Percentiles rank a stretch among this genome's conserved stretches.
phyloP scores from a whole-genome alignment of 2,888 invertebrate species.

The Ptilodon capucinus region DNA sequence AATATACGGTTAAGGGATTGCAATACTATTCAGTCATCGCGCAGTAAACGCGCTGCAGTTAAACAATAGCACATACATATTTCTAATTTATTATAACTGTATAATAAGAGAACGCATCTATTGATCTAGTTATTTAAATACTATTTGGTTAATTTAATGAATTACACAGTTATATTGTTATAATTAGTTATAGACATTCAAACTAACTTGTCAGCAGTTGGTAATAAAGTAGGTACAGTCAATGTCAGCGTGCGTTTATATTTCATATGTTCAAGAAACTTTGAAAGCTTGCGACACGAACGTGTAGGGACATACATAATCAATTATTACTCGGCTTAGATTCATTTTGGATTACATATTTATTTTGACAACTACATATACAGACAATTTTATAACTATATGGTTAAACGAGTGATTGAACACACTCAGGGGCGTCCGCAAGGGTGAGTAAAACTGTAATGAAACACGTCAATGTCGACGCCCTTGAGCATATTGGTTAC shows the following conservation, averaged over 20 bases:
- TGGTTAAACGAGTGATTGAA: neutral
- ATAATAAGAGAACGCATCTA: slow-evolving; percentile 17
- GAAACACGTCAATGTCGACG: too few relatives aligned
- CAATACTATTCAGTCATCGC: slow-evolving; percentile 40
- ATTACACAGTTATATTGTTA: slow-evolving; percentile 7
- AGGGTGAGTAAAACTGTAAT: too few relatives aligned
- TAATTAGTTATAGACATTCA: slow-evolving; percentile 2
- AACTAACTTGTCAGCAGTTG: slow-evolving; percentile 3
- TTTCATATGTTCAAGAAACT: slow-evolving; percentile 2
- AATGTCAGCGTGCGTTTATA: slow-evolving; percentile 3
- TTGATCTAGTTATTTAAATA: slow-evolving; percentile 6
- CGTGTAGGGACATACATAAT: neutral
- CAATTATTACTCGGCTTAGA: neutral
- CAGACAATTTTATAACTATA: neutral
- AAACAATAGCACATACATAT: slow-evolving; percentile 17
- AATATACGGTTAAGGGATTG: slow-evolving; percentile 21
- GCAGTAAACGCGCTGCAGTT: slow-evolving; percentile 25
- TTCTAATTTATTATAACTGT: slow-evolving; percentile 11
- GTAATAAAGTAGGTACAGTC: slow-evolving; percentile 3
- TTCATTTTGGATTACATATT: neutral
- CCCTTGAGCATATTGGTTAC: too few relatives aligned
- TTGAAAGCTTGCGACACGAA: slow-evolving; percentile 2
- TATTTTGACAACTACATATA: neutral
- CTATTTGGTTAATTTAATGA: too few relatives aligned
- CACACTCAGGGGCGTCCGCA: too few relatives aligned